Base-by-base conservation (phyloP, 2,113 vertebrate genomes). In the Dissostichus mawsoni region DNA sequence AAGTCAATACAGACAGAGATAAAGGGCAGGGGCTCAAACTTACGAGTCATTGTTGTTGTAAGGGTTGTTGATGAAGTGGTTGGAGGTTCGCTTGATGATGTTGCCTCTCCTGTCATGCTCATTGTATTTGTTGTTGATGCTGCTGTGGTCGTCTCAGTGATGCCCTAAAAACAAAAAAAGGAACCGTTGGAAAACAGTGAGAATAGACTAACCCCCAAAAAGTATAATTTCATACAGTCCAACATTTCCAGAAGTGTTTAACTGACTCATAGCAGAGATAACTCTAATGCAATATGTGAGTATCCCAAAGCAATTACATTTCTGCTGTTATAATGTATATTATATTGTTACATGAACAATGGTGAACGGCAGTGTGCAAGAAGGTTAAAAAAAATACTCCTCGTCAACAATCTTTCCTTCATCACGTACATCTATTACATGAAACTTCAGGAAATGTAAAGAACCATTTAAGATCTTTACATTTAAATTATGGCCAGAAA, bases 151-250 rank as follows among this genome's bases (percentile, higher is more conserved):
- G 66, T 44, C 17, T 55, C 68, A 33, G 14, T 16, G 41, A 12
- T 8, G 55, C 23, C 33, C 87, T 86, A 45, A 66, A 76, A 59
- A 47, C 44, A 80, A 12, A 74, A 74, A 36, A 2, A 66, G 16
- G 13, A 69, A 17, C 29, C 0, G 1, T 29, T 58, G 12, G 11
- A 8, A 7, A 11, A 45, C 52, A 67, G 16, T 14, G 1, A 17
- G 9, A 65, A 55, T 7, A 1, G 20, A 2, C 13, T 10, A 5
- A 12, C 18, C 2, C 1, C 8, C 0, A 58, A 69, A 53, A 41
- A 48, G 5, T 11, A 4, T 17, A 47, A 47, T 47, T 11, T 58
- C 11, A 33, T 23, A 23, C 1, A 23, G 33, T 9, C 20, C n/a
- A 73, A 45, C 29, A 80, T 3, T 29, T 7, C 5, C 14, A 52